These are phyloP conservation scores for Drosophila peninsularis DNA, from an alignment of 2,888 invertebrate genomes.

Conservation along the genomic window DNA sequence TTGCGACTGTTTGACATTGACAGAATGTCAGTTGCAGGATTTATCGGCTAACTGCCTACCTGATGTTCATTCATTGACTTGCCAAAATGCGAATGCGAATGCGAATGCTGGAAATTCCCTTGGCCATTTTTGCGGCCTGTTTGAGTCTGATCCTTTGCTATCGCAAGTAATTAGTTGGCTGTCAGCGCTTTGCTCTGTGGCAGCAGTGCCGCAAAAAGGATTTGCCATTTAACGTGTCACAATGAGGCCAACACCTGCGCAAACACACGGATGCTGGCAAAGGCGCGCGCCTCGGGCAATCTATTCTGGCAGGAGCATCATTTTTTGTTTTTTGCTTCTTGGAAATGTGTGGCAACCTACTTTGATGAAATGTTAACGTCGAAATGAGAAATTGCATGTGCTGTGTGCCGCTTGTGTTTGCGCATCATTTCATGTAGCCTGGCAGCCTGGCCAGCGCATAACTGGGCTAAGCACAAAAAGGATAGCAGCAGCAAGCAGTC, in stretches of 20 bases:
- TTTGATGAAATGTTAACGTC: slow-evolving; percentile 70
- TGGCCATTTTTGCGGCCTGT: slow-evolving; percentile 45
- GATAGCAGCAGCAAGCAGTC: slow-evolving; percentile 60
- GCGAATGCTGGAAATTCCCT: slow-evolving; percentile 45
- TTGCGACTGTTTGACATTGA: slow-evolving; percentile 61
- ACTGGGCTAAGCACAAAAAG: slow-evolving; percentile 63
- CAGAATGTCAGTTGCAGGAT: slow-evolving; percentile 67
- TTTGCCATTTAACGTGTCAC: slow-evolving; percentile 36
- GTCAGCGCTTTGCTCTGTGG: slow-evolving; percentile 67
- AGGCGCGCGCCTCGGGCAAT: slow-evolving; percentile 40
- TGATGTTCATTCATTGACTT: slow-evolving; percentile 68
- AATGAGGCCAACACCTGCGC: slow-evolving; percentile 61
- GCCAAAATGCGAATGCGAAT: slow-evolving; percentile 19
- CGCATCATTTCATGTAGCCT: slow-evolving; percentile 61
- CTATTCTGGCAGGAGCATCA: slow-evolving; percentile 37
- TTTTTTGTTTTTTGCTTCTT: slow-evolving; percentile 10
- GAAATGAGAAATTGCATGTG: slow-evolving; percentile 73
- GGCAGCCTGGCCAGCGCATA: slow-evolving; percentile 26
- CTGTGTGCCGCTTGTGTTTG: slow-evolving; percentile 44
- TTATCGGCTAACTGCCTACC: slow-evolving; percentile 52
- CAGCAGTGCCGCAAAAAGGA: slow-evolving; percentile 42
- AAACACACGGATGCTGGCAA: slow-evolving; percentile 32
- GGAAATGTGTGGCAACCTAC: slow-evolving; percentile 61
- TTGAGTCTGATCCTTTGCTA: slow-evolving; percentile 52
- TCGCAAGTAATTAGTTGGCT: slow-evolving; percentile 74